These are phyloP conservation scores for Oceanites oceanicus DNA, from an alignment of 2,113 vertebrate species.

Conservation along the genomic window DNA sequence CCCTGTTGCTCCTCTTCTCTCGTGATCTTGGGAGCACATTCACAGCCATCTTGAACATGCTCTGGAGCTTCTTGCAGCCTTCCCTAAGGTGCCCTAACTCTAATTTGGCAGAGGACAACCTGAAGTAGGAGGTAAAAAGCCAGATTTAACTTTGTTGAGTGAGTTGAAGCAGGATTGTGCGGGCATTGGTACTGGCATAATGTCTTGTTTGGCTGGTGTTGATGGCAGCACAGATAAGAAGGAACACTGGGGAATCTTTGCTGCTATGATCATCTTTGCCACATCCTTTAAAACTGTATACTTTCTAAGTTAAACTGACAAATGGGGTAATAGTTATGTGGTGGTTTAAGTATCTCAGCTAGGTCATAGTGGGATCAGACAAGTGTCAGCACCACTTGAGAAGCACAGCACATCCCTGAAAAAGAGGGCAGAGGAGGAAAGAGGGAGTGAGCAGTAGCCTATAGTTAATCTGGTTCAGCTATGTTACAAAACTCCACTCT, in stretches of 20 bases:
- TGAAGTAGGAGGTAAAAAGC: neutral
- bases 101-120: neutral
- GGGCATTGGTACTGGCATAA: rapidly evolving
- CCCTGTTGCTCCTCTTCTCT: neutral
- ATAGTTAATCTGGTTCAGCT: neutral
- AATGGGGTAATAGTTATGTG: neutral
- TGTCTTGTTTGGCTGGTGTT: neutral
- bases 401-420: neutral
- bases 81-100: neutral
- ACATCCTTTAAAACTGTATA: neutral
- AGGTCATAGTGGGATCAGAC: neutral
- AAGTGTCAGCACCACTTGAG: neutral
- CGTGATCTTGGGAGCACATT: neutral
- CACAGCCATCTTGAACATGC: neutral
- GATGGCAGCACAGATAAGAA: neutral
- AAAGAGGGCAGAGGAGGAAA: neutral
- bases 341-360: neutral
- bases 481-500: neutral
- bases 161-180: neutral
- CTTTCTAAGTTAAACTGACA: neutral
- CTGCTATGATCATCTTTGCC: neutral
- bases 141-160: neutral
- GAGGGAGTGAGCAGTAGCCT: neutral
- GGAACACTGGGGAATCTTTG: neutral
- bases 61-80: neutral